Evolutionary conservation across 2,113 vertebrate species (phyloP).

Genomic region (Stegostoma tigrinum): DNA sequence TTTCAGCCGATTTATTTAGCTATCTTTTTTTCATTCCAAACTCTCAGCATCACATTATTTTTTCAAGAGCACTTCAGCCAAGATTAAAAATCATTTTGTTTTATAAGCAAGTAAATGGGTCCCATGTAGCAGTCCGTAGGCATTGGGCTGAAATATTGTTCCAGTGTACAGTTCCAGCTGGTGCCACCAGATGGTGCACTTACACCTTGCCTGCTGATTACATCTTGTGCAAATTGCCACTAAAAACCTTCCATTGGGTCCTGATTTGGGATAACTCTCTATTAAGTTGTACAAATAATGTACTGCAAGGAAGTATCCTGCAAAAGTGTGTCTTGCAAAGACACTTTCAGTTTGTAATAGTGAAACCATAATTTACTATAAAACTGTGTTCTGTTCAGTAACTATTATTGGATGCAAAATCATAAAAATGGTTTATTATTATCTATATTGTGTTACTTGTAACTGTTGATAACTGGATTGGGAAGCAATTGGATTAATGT

Average conservation of each 20-base stretch:
- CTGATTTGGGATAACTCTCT: not conserved
- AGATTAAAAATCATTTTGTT: not conserved
- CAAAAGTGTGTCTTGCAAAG: not conserved
- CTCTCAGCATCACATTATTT: not conserved
- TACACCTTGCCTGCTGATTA: not conserved
- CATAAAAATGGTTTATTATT: not conserved
- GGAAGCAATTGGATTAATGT: not conserved
- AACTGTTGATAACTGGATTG: not conserved
- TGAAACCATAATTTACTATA: not conserved
- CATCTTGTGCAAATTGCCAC: not conserved
- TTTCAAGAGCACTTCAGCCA: not conserved
- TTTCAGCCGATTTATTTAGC: not conserved
- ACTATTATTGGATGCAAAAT: not conserved
- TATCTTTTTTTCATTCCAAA: not conserved
- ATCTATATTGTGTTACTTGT: not conserved
- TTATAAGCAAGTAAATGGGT: not conserved
- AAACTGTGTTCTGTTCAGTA: not conserved
- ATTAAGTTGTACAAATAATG: not conserved
- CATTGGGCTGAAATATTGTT: not conserved
- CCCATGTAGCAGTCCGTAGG: not conserved
- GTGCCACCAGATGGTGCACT: conserved; percentile 5
- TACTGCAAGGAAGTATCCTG: not conserved
- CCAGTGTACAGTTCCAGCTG: not conserved
- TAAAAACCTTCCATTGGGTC: not conserved
- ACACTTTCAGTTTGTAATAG: not conserved